Evolutionary conservation across 2,113 vertebrate genomes (phyloP), one percentile per base, ranked within the genome.

Genomic region (Illadopsis cleaveri): DNA sequence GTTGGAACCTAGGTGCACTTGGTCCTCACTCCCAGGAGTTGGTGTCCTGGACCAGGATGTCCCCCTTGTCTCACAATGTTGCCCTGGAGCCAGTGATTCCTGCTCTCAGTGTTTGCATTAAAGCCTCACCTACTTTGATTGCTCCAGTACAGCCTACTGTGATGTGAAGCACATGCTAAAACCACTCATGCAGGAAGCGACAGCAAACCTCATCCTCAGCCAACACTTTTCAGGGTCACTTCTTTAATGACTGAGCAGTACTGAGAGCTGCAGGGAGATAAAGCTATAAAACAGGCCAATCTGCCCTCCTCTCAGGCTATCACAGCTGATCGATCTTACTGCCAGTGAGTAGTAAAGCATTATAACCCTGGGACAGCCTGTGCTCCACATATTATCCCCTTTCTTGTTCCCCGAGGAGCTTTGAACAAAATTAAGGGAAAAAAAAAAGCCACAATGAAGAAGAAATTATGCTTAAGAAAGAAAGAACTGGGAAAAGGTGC

Each of bases 361-460:
- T 95, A 64, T 68, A 87, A 89, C 48, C n/a, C 48, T 72, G 45
- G 82, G 58, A 92, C 92, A 94, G 40, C 35, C 54, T 92, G 64
- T 77, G 38, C 90, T 88, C 50, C 21, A 27, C 54, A 40, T 35
- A 70, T 73, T 47, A 73, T 45, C 21, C 38, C 27, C 31, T 42
- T 92, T 73, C 88, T 92, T 65, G 28, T 58, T 95, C 33, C 68
- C 19, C 0, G 11, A 62, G n/a, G 30, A 92, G 16, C 62, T 80
- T 80, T 54, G 68, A 90, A 79, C 44, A 94, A 95, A 94, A 82
- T 83, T 72, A 90, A 51, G 84, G 45, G 1, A 0, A 1, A 0
- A 0, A 1, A 1, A 71, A 70, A 70, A 77, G 10, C 12, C 66
- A 62, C 54, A 83, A 38, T 42, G 57, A 51, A 83, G 69, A 57